Evolutionary conservation across 1,140 invertebrate genomes (phyloP), one percentile per base, ranked within the genome.

Genomic region (Nomia melanderi): DNA sequence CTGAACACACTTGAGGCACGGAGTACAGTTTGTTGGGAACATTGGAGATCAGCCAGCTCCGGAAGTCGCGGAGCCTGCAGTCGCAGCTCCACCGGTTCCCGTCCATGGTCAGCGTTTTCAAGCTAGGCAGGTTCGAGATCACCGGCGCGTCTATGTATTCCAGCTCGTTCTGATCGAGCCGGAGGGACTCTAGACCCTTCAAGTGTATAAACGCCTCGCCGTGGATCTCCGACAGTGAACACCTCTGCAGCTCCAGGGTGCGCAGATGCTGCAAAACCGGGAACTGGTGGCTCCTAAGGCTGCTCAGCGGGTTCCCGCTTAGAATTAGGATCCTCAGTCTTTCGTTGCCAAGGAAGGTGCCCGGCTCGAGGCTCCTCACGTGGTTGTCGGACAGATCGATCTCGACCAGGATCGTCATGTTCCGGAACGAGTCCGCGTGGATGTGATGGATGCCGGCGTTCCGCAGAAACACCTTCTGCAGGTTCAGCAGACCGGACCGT

Each of bases 11-110:
- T 47, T 96, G 91, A 1, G 94, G 92, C n/a, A 94, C 93, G 3
- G 95, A 94, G 60, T 95, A 95, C 5, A 96, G 90, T 77, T 95
- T 94, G 20, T 88, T 94, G 69, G 94, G 95, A 25, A 93, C 72
- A 3, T 89, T 86, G 0, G 84, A 82, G 1, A 97, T 93, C 84
- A 97, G 94, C 96, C 97, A 98, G 69, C 94, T 94, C 31, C 96
- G 94, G 79, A 98, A 96, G 23, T 95, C 95, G 62, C 96, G 94
- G 60, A 98, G 89, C 62, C 95, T 94, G 90, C 97, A 98, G 87
- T 98, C 97, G 90, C 97, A 98, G 77, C 93, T 93, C 97, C 97
- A 98, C 20, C 95, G 96, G 88, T 98, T 98, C n/a, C 96, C 95
- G 75, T 97, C 96, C 33, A 98, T 89, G 7, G 94, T 94, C 3